Evolutionary conservation across 2,888 invertebrate genomes (phyloP).

Genomic region (Leptopilina syphax): DNA sequence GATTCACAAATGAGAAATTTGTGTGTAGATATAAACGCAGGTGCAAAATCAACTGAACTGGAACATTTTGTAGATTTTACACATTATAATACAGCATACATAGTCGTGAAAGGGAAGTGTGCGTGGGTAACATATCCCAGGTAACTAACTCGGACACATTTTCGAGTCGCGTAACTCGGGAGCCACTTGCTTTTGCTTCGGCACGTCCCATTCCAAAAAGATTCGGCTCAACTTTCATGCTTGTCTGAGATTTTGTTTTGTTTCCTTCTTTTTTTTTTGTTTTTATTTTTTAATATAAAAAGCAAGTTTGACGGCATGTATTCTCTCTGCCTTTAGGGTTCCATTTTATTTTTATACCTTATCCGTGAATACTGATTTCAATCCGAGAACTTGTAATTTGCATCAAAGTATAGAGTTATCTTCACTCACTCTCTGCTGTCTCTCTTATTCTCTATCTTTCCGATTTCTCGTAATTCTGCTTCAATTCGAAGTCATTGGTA

Average conservation of each 20-base stretch:
- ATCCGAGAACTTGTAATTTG: conserved; percentile 24
- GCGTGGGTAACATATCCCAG: conserved; percentile 6
- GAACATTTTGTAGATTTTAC: conserved; percentile 27
- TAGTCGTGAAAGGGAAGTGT: neutral
- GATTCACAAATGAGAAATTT: neutral
- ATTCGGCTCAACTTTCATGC: conserved; percentile 40
- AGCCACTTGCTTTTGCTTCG: conserved; percentile 25
- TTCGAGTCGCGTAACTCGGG: conserved; percentile 36
- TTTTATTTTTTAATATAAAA: neutral
- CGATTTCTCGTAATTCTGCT: too few relatives aligned
- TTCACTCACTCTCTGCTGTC: too few relatives aligned
- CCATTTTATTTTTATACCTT: neutral
- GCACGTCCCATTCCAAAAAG: neutral
- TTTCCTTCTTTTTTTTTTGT: neutral
- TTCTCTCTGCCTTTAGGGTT: conserved; percentile 11
- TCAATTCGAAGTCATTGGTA: too few relatives aligned
- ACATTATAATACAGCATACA: neutral
- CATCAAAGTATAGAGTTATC: conserved; percentile 2
- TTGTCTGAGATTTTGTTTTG: neutral
- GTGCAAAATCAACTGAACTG: neutral
- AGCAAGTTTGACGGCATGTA: conserved; percentile 26
- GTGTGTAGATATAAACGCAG: neutral
- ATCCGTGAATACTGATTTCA: conserved; percentile 8
- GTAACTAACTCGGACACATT: conserved; percentile 26
- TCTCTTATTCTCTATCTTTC: too few relatives aligned